Evolutionary conservation across 2,113 vertebrate species (phyloP).

Genomic region (Suncus etruscus): DNA sequence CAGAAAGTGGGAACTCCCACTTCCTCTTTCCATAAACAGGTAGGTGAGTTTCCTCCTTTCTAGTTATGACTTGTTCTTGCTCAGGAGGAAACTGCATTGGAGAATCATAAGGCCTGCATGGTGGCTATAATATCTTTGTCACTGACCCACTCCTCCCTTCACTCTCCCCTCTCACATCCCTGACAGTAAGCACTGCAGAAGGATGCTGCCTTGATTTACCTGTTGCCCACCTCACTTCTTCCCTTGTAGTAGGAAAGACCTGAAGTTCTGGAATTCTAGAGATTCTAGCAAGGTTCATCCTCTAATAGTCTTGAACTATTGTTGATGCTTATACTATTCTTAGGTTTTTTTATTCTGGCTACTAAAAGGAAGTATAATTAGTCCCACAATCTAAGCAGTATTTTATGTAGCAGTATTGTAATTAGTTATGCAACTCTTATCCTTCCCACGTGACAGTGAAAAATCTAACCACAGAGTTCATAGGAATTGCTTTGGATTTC

Average conservation of each 20-base stretch:
- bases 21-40: not conserved
- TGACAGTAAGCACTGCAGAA: not conserved
- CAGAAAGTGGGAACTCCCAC: not conserved
- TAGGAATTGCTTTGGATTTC: not conserved
- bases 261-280: no score
- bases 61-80: not conserved
- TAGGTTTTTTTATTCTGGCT: not conserved
- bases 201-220: not conserved
- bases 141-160: no score
- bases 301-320: not conserved
- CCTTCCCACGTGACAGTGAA: not conserved
- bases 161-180: not conserved
- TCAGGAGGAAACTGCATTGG: not conserved
- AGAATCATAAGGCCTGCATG: not conserved
- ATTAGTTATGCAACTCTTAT: not conserved
- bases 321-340: not conserved
- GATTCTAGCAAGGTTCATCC: not conserved
- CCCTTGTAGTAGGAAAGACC: not conserved
- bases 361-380: not conserved
- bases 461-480: constrained; percentile 22
- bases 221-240: not conserved
- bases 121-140: no score
- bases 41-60: not conserved
- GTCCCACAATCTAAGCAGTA: not conserved
- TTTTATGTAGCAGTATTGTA: not conserved